Evolutionary conservation across 2,888 invertebrate genomes (phyloP), one percentile per base, ranked within the genome.

Genomic region (Amorpha juglandis): DNA sequence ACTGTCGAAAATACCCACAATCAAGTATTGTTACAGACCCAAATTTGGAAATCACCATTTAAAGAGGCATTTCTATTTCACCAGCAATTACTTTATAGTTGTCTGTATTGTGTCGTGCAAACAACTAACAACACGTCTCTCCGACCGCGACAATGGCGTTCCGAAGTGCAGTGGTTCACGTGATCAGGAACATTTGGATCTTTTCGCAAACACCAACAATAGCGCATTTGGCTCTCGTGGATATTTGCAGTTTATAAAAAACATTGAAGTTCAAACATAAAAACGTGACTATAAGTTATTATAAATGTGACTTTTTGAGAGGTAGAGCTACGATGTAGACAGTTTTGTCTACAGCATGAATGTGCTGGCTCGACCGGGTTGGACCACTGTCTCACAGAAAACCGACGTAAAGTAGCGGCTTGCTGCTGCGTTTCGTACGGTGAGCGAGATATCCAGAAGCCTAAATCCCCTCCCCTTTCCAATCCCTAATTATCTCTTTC

Each of bases 101-200:
- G 50, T 19, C 50, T 50, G 50, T 19, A 19, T 50, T 50, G 19
- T 50, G 19, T 50, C 9, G 19, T 50, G 8, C 50, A 50, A 50
- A 50, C 50, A 50, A 50, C 11, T 50, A 50, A 50, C 19, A 19
- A 19, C 19, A 19, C 19, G 19, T 50, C 50, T 50, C 50, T 19
- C 9, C 9, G 50, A 27, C 27, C 27, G 27, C 27, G 27, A 19
- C 50, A 50, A 50, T 50, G 3, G 19, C 19, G 8, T 50, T 50
- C 9, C 9, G 50, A 50, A 50, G 19, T 9, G 50, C 50, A 50
- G 19, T 19, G 9, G 50, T 50, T 16, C 16, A 48, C 48, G 48
- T 50, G 50, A 50, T 50, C 50, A 50, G 19, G 19, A 50, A 1
- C 50, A 9, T 19, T 50, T 50, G 50, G 50, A 50, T 50, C 50